Evolutionary conservation across 1,140 invertebrate species (phyloP).

Genomic region (Metopolophium dirhodum): DNA sequence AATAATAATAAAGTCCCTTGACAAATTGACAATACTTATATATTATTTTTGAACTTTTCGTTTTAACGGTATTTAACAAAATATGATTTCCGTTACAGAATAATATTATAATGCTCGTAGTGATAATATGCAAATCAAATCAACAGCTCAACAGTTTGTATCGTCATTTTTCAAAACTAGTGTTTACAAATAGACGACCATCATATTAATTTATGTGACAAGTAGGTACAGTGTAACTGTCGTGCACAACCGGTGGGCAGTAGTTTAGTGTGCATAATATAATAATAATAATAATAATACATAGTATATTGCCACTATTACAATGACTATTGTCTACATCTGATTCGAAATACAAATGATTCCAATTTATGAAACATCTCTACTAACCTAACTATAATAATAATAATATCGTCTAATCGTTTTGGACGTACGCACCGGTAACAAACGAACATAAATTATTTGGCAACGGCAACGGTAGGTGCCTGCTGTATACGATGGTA

Average conservation of each 20-base stretch:
- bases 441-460: neutral
- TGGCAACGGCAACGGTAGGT: neutral
- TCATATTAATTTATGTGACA: neutral
- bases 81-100: neutral
- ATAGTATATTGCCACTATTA: neutral
- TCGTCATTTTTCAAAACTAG: neutral
- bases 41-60: neutral
- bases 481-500: neutral
- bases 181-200: neutral
- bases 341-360: neutral
- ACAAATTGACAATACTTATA: neutral
- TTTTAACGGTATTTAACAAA: neutral
- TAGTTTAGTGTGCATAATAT: neutral
- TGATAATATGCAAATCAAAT: constrained; percentile 21
- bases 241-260: neutral
- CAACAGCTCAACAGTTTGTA: neutral
- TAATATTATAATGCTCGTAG: neutral
- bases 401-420: neutral
- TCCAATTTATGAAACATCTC: neutral
- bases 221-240: neutral
- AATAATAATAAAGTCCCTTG: neutral
- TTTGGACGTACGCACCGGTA: neutral
- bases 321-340: neutral
- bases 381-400: neutral
- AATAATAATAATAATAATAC: neutral